These are phyloP conservation scores for Chesias legatella DNA, from an alignment of 2,888 invertebrate genomes.

Conservation along the genomic window DNA sequence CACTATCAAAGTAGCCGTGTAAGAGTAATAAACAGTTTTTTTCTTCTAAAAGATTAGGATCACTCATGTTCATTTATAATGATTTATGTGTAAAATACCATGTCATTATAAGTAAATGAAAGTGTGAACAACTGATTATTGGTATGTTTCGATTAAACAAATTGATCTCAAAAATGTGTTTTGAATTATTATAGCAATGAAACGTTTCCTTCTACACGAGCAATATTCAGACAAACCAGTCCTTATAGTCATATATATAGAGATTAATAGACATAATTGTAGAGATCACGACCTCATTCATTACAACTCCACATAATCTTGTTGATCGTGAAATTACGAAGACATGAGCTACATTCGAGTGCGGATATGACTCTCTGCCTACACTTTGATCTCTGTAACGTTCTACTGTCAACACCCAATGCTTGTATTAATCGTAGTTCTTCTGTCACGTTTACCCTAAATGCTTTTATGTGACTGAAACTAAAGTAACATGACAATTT, in stretches of 20 bases:
- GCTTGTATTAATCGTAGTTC: no score
- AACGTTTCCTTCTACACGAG: constrained; percentile 14
- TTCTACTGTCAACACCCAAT: no score
- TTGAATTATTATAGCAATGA: constrained; percentile 3
- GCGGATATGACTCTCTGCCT: neutral
- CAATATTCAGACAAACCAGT: constrained; percentile 17
- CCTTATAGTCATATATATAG: constrained; percentile 20
- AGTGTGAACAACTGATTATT: no score
- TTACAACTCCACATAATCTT: constrained; percentile 46
- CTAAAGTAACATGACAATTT: no score
- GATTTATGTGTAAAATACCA: no score
- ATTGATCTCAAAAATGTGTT: constrained; percentile 1
- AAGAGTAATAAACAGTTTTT: no score
- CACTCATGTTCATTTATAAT: no score
- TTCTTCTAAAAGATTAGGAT: no score
- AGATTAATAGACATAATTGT: constrained; percentile 42
- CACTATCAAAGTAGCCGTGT: no score
- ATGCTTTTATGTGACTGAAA: no score
- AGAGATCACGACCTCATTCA: constrained; percentile 68
- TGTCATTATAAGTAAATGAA: no score
- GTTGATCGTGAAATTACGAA: constrained; percentile 62
- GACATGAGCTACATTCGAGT: constrained; percentile 3
- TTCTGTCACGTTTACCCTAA: no score
- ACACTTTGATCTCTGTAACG: neutral
- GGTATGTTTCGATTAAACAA: neutral